These are phyloP conservation scores for Paratrypauchen microcephalus DNA, from an alignment of 2,797 vertebrate genomes.

Conservation along the genomic window DNA sequence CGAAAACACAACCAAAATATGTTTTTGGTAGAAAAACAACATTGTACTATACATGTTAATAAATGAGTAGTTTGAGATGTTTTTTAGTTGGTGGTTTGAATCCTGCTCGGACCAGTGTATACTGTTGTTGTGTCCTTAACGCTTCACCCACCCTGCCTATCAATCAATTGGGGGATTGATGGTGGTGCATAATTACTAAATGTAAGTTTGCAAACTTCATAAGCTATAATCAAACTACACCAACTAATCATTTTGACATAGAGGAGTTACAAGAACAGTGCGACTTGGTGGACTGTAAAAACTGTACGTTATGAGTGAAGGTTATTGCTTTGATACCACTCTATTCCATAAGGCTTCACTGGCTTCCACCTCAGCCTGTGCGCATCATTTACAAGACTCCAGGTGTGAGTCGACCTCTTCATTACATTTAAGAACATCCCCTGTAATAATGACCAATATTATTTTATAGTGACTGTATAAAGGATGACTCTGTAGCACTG, in stretches of 20 bases:
- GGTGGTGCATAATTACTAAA: not conserved
- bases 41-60: no score
- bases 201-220: not conserved
- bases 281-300: not conserved
- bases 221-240: not conserved
- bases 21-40: no score
- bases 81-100: not conserved
- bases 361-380: not conserved
- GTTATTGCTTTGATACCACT: not conserved
- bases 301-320: not conserved
- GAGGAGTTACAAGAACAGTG: not conserved
- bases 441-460: constrained; percentile 5
- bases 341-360: not conserved
- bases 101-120: not conserved
- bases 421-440: constrained; percentile 16
- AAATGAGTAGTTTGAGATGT: no score
- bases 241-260: not conserved
- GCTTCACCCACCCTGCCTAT: no score
- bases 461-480: constrained; percentile 4
- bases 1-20: no score
- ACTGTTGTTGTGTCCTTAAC: not conserved
- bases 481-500: constrained; percentile 5
- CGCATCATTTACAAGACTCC: constrained; percentile 8
- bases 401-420: constrained; percentile 5
- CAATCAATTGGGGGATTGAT: no score